Conservation (phyloP, 1,140 invertebrate genomes). For the Lepidurus arcticus region DNA sequence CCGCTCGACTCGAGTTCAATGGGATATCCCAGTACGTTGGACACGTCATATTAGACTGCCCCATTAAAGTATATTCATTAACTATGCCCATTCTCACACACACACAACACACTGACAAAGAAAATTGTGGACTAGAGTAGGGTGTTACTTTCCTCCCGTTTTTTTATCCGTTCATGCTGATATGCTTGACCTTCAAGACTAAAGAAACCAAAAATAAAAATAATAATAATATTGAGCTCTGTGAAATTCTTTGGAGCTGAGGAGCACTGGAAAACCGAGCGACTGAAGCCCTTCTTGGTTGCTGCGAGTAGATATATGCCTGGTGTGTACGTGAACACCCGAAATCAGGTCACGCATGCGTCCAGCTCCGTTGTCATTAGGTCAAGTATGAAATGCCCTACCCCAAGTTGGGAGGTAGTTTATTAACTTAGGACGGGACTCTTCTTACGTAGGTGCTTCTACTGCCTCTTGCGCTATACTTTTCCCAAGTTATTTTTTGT, state of each 20-base stretch:
- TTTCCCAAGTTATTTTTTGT: no score
- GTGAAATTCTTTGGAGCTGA: not conserved
- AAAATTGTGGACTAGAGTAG: not conserved
- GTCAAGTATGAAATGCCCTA: not conserved
- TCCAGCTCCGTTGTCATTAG: not conserved
- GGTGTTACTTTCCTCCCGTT: no score
- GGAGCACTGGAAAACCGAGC: not conserved
- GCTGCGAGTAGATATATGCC: not conserved
- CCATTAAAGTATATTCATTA: not conserved
- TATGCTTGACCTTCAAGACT: no score
- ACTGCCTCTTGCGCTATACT: no score
- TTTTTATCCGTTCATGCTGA: no score
- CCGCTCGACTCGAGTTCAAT: not conserved
- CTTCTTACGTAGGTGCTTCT: no score
- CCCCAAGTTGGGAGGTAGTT: not conserved
- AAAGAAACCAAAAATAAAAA: no score
- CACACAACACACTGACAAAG: not conserved
- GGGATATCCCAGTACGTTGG: not conserved
- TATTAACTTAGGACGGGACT: not conserved
- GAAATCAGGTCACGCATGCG: not conserved
- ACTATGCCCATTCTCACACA: conserved; percentile 10
- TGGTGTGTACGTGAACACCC: not conserved
- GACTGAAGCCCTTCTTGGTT: not conserved
- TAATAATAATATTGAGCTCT: no score
- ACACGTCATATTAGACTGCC: not conserved